Evolutionary conservation across 2,113 vertebrate species (phyloP).

Genomic region (Suncus etruscus): DNA sequence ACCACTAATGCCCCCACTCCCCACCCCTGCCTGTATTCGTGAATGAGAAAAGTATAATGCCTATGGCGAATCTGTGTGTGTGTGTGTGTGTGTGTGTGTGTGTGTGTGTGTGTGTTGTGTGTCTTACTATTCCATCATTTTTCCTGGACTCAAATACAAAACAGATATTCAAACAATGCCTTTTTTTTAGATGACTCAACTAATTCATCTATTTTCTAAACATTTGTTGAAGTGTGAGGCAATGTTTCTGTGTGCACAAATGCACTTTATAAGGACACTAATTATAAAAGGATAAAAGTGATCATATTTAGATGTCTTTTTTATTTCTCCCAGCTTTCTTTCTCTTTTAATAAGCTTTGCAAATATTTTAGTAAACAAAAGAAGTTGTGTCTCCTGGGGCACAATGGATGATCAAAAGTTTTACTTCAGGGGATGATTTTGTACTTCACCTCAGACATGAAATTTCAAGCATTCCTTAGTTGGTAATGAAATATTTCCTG

Average conservation of each 20-base stretch:
- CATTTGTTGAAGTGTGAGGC: background rate
- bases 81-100: too few relatives aligned
- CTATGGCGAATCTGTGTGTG: too few relatives aligned
- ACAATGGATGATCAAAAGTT: background rate
- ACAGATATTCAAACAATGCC: background rate
- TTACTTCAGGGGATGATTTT: background rate
- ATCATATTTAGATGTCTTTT: background rate
- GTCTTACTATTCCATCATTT: background rate
- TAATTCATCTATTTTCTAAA: background rate
- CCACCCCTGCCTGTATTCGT: too few relatives aligned
- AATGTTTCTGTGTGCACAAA: background rate
- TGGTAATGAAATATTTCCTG: background rate
- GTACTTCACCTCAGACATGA: background rate
- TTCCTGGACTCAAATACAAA: background rate
- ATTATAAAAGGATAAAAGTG: too few relatives aligned
- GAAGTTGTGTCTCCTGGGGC: background rate
- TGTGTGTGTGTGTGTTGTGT: too few relatives aligned
- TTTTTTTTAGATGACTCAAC: background rate
- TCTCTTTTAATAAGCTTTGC: background rate
- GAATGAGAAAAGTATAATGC: background rate
- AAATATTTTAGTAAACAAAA: background rate
- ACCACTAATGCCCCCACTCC: too few relatives aligned
- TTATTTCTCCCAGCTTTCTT: background rate
- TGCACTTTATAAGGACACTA: background rate
- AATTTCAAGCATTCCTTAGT: accelerated